phyloP scores from a whole-genome alignment of 1,140 invertebrate species.

The Zaprionus vittiger region DNA sequence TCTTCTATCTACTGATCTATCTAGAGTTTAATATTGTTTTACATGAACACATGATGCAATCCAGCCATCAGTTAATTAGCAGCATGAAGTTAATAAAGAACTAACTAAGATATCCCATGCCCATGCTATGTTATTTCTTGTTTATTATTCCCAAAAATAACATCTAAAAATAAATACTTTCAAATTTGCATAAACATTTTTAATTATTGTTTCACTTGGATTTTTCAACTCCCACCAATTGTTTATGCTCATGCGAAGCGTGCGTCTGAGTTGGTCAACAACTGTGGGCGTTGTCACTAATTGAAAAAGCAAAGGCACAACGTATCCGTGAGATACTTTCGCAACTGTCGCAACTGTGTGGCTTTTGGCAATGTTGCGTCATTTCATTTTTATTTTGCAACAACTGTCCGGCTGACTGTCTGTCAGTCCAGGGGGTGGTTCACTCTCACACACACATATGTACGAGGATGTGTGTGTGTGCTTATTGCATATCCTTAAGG shows the following conservation, averaged over 20 bases:
- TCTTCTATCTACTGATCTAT: too few species aligned
- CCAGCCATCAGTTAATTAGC: too few species aligned
- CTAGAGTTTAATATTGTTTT: too few species aligned
- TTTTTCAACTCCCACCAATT: background rate
- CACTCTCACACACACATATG: slow-evolving; percentile 30
- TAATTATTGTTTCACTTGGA: background rate
- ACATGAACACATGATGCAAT: too few species aligned
- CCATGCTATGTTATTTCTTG: background rate
- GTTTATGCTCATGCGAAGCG: slow-evolving; percentile 7
- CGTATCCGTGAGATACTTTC: slow-evolving; percentile 25
- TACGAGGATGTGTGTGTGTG: slow-evolving; percentile 45
- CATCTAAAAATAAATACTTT: background rate
- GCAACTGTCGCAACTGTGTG: slow-evolving; percentile 3
- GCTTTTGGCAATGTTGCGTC: slow-evolving; percentile 8
- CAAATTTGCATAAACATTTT: background rate
- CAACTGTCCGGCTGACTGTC: slow-evolving; percentile 15
- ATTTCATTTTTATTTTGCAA: slow-evolving; percentile 13
- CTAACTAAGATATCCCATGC: too few species aligned
- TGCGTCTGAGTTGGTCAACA: background rate
- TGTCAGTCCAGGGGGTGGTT: slow-evolving; percentile 47
- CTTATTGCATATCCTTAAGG: slow-evolving; percentile 83
- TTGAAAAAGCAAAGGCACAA: slow-evolving; percentile 47
- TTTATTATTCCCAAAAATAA: background rate
- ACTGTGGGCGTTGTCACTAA: slow-evolving; percentile 45
- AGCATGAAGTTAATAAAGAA: too few species aligned